Evolutionary conservation across 92 coral and sea anemone genomes (phyloP), one percentile per base, ranked within the genome.

Genomic region (Umimayanthus kanabou): DNA sequence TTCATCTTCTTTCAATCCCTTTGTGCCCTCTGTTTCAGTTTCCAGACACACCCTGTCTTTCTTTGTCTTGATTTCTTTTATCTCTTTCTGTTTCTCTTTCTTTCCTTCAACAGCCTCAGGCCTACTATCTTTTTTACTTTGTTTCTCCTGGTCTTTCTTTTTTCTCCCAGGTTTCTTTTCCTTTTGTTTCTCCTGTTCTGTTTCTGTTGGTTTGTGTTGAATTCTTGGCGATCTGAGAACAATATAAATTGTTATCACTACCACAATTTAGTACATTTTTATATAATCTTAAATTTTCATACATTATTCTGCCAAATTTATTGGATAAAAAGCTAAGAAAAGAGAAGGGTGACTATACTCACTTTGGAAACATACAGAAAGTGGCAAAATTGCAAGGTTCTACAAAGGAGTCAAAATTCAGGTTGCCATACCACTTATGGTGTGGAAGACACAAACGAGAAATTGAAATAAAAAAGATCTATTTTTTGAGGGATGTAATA

Each of bases 171-270:
- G 25, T 77, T 89, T 84, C 81, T 83, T 67, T 89, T 76, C 76
- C 25, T 9, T 23, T 50, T 80, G 57, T 6, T 87, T 88, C 65
- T 87, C 72, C 29, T 84, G 81, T 30, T 77, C 93, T 76, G 74
- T 61, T 43, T 66, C 79, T 39, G 75, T 15, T 64, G 89, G 72
- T 57, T 87, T 87, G 73, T 76, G 89, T 85, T 95, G 98, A 28
- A 80, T 93, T 85, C 98, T 93, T 16, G 98, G 90, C 83, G 98
- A 95, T 83, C 98, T 95, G 45, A 15, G 67, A 73, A 57, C 22
- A 77, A 22, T 23, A 81, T 20, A 79, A 33, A 3, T 18, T 37
- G 13, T 22, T 76, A 55, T 4, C 16, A 58, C 1, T 4, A 82
- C 29, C 73, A 30, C 29, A 2, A 5, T 57, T 33, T 37, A 30